Base-by-base conservation (phyloP, 2,888 invertebrate species). In the Rapana venosa region DNA sequence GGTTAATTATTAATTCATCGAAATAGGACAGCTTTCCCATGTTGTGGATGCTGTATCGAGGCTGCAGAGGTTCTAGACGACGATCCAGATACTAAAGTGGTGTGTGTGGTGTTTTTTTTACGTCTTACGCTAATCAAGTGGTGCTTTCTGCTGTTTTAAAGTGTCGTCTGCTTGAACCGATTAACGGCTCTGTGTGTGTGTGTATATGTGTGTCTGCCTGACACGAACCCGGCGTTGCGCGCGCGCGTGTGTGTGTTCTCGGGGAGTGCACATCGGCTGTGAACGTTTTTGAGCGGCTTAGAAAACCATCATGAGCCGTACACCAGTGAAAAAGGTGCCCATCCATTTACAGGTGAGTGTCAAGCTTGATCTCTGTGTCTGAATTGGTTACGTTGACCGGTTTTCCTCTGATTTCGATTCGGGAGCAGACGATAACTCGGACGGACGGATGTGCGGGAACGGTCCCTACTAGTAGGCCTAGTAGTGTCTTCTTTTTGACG, bases 301-400 rank as follows among this genome's bases (percentile, higher is more conserved):
- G 66, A 83, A n/a, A 83, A 26, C 66, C 85, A 89, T 15, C 83
- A 91, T 91, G 91, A 91, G 93, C 90, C 91, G 94, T 87, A 94
- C 94, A n/a, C 94, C 94, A 86, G 98, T 98, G 93, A 98, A 98
- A 97, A 98, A 99, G 97, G 98, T 98, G 91, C 98, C 98, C 91
- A 98, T 99, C 96, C 98, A 99, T 97, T 92, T 95, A 91, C 95
- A 95, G 95, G 95, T 95, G 93, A 90, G 92, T 83, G 58, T 1
- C 13, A 26, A 1, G 11, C 74, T 74, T 22, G 22, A 47, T 74
- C 2, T 22, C 4, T 74, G 74, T 47, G 47, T 47, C 47, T 8
- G 4, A 47, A 5, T 47, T 47, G 47, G 47, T 47, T 47, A 47
- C 47, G 47, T 47, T 47, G 47, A 47, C 47, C 47, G 47, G 47